Conservation (phyloP, 37 sponge, comb jelly and placozoan species). For the Cliona cf. orientalis region DNA sequence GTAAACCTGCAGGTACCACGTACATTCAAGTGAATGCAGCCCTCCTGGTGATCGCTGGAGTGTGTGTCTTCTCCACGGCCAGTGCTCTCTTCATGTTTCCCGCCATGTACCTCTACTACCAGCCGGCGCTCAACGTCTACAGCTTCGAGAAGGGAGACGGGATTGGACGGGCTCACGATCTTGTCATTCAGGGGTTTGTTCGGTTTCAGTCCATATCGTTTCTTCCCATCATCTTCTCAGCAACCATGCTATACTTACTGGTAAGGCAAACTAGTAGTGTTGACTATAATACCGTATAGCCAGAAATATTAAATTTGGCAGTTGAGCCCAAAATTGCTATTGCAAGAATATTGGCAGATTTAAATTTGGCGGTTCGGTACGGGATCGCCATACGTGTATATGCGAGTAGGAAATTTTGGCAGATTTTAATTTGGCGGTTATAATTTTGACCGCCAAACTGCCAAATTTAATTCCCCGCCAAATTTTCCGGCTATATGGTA, state of each 20-base stretch:
- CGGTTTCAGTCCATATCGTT: slow-evolving; percentile 58
- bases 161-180: slow-evolving; percentile 65
- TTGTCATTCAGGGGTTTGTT: slow-evolving; percentile 85
- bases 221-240: slow-evolving; percentile 72
- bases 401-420: too few relatives aligned
- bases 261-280: too few relatives aligned
- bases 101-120: slow-evolving; percentile 71
- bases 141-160: slow-evolving; percentile 77
- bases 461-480: too few relatives aligned
- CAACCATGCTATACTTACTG: slow-evolving; percentile 77
- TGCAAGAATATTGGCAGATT: too few relatives aligned
- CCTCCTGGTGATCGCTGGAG: slow-evolving; percentile 81
- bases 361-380: too few relatives aligned
- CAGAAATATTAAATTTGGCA: too few relatives aligned
- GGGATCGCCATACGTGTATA: too few relatives aligned
- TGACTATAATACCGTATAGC: too few relatives aligned
- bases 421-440: too few relatives aligned
- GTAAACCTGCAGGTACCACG: slow-evolving; percentile 59
- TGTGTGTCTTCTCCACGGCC: slow-evolving; percentile 92
- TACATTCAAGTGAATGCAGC: slow-evolving; percentile 59
- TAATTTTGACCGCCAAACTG: too few relatives aligned
- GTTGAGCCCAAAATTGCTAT: too few relatives aligned
- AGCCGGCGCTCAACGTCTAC: slow-evolving; percentile 71
- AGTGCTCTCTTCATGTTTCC: slow-evolving; percentile 97
- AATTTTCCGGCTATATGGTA: too few relatives aligned